Base-by-base conservation (phyloP, 2,113 vertebrate genomes). In the Brevimyrus niger region DNA sequence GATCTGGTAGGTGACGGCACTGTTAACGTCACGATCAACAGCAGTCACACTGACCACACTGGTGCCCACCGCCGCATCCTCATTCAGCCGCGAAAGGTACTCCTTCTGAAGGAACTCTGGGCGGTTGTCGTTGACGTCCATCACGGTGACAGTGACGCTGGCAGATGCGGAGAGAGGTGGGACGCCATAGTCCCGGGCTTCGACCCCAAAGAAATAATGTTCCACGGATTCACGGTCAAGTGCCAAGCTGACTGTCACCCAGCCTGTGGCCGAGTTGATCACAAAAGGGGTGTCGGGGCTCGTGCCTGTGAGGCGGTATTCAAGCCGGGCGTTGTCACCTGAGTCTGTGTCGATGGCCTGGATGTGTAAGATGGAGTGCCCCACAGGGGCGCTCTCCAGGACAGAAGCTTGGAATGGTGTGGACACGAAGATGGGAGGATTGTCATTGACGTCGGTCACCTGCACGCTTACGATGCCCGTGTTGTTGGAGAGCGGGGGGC, bases 121-220 rank as follows among this genome's bases (percentile, higher is more conserved):
- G 2, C 97, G 96, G 93, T 99, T 99, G 94, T 99, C 98, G 0
- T 99, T 99, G 86, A 99, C 98, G 90, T 99, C 98, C 96, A 99
- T 96, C 80, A 99, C 96, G 2, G 98, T 99, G 87, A 99, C 97
- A 38, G 98, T 98, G 84, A 99, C 97, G 0, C 98, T 99, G 17
- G 98, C 97, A 0, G 98, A 99, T 5, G 98, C 97, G 0, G 98
- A 98, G n/a, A 99, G 96, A 10, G 97, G 94, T 0, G 98, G 98
- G 83, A 95, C 95, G 4, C 98, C 98, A 0, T 99, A 98, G 94
- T 99, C 98, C 46, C 95, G 94, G 58, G 98, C 98, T 93, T 99
- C 98, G 50, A 99, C 98, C 0, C 98, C 98, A 88, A 99, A 99
- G 92, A 97, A 97, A 76, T 98, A 99, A 89, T 99, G 97, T 87